Evolutionary conservation across 1,140 invertebrate species (phyloP), one percentile per base, ranked within the genome.

Genomic region (Drosophila paulistorum): DNA sequence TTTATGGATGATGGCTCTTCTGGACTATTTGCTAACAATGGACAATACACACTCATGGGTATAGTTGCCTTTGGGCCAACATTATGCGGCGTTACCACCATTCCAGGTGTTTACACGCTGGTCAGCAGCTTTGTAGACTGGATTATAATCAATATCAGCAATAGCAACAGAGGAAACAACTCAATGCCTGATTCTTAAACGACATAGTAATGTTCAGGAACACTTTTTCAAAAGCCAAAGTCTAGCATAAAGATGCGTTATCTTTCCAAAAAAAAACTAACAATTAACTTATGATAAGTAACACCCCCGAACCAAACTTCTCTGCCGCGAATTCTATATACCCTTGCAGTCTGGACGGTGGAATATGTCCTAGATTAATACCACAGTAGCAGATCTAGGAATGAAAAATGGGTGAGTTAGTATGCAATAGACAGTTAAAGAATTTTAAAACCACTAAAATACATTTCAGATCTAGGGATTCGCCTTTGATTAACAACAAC

Each of bases 11-110:
- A 93, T 11, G 90, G 92, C 30, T 68, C 80, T 26, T 87, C 92
- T 2, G 85, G 85, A 9, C 0, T 87, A 0, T 66, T 89, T 1
- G 92, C 90, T 1, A 82, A 77, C 3, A 77, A 90, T 39, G 89
- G 81, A 1, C 79, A 82, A 2, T 55, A 73, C 94, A 94, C 83
- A 30, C 90, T 96, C 23, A 91, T 95, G 1, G 96, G 95, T 1
- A 91, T 96, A 17, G 95, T 96, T 0, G 96, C 95, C 2, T 96
- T 94, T 79, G 96, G 96, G 0, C 93, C 94, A 1, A 93, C 93
- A 39, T 81, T 92, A 0, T 96, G 95, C 60, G 91, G 91, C 0
- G 71, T 91, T 5, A 79, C 89, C 30, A 91, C 90, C 10, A 72
- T 92, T 51, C 94, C 94, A 2, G 94, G 93, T 0, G 92, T 95